phyloP scores from a whole-genome alignment of 2,113 vertebrate genomes.

The Nerophis ophidion region DNA sequence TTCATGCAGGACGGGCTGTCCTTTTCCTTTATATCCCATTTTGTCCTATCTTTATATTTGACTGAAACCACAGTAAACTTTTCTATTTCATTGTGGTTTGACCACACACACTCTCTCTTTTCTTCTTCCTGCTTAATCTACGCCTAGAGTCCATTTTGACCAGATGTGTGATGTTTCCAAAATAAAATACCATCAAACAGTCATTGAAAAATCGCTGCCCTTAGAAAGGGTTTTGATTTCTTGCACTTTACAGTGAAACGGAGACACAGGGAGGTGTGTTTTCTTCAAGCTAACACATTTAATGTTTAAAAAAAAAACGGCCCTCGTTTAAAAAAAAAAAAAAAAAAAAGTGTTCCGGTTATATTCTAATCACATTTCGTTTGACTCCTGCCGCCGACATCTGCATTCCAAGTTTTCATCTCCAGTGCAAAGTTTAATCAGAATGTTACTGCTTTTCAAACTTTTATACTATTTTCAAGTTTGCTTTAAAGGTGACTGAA shows the following conservation, averaged over 20 bases:
- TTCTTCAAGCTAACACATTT: conserved; percentile 13
- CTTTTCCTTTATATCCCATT: neutral
- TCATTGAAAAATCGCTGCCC: conserved; percentile 51
- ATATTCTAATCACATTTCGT: conserved; percentile 5
- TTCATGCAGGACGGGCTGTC: neutral
- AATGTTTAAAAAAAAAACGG: conserved; percentile 11
- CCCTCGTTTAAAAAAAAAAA: too few relatives aligned
- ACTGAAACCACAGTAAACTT: neutral
- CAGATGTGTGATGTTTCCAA: too few relatives aligned
- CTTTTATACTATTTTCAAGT: conserved; percentile 66
- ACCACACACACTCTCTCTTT: conserved; percentile 22
- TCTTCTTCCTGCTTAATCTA: neutral
- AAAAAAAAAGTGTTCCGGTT: conserved; percentile 1
- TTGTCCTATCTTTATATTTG: neutral
- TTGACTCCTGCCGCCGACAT: conserved; percentile 5
- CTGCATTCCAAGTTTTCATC: conserved; percentile 47
- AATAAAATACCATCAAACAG: conserved; percentile 75
- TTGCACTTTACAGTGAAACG: conserved; percentile 42
- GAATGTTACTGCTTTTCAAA: conserved; percentile 44
- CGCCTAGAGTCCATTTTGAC: neutral
- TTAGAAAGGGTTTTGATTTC: conserved; percentile 8
- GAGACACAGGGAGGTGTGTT: conserved; percentile 42
- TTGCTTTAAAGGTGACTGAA: conserved; percentile 59
- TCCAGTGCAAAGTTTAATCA: conserved; percentile 31
- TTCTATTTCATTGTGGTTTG: conserved; percentile 14